These are phyloP conservation scores for Syngnathus rostellatus DNA, from an alignment of 2,797 vertebrate genomes.

Conservation along the genomic window DNA sequence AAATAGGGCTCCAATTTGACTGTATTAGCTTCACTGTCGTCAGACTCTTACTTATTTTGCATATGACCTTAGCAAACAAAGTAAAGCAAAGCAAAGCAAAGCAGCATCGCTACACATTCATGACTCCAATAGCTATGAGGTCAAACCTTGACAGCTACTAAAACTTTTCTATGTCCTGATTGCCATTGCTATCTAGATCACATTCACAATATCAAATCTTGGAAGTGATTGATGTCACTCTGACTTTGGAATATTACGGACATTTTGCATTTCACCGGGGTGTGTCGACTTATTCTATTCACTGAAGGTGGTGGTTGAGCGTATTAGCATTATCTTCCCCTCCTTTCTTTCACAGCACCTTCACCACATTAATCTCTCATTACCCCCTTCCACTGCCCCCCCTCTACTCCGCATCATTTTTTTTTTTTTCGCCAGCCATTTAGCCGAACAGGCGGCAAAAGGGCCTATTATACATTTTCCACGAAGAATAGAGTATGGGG, in stretches of 20 bases:
- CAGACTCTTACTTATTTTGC: background rate
- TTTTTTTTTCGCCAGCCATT: conserved; percentile 29
- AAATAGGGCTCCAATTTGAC: background rate
- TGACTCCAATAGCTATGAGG: too few species aligned
- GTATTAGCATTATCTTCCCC: background rate
- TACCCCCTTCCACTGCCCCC: conserved; percentile 41
- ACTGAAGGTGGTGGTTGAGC: too few species aligned
- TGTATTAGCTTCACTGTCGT: background rate
- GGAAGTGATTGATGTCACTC: too few species aligned
- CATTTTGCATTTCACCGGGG: too few species aligned
- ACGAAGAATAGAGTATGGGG: conserved; percentile 22
- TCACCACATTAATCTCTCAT: conserved; percentile 56
- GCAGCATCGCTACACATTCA: background rate
- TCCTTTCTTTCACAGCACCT: conserved; percentile 9
- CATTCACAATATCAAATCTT: too few species aligned
- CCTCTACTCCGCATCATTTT: conserved; percentile 1
- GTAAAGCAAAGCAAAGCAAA: background rate
- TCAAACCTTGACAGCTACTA: background rate
- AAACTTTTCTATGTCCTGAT: background rate
- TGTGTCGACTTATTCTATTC: too few species aligned
- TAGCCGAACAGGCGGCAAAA: conserved; percentile 10
- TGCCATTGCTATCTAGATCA: background rate
- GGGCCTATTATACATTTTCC: conserved; percentile 1
- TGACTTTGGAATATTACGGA: too few species aligned
- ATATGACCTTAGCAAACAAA: conserved; percentile 3